Conservation (phyloP, 2,888 invertebrate species). For the Cephus rjabovi region DNA sequence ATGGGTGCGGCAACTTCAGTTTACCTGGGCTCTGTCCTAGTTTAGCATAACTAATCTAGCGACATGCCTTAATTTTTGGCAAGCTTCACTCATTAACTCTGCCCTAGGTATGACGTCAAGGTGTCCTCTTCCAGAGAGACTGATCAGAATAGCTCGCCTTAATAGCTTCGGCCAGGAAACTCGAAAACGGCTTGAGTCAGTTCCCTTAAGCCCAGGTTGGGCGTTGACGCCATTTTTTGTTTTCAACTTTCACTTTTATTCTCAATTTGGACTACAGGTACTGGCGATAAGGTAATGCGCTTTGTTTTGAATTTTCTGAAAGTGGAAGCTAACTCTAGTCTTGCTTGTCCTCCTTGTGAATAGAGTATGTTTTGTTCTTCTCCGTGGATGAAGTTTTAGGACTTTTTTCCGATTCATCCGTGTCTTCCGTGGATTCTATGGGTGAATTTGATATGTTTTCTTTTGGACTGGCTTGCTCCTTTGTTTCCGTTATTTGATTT, state of each 20-base stretch:
- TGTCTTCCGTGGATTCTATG: background rate
- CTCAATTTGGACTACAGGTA: background rate
- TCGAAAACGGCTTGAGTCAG: background rate
- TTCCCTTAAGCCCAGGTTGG: background rate
- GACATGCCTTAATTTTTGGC: constrained; percentile 36
- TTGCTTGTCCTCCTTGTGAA: background rate
- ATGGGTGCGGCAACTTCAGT: background rate
- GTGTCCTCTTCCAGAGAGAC: constrained; percentile 16
- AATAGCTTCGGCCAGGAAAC: background rate
- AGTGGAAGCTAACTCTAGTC: background rate
- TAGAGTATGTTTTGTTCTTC: background rate
- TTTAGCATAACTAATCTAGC: constrained; percentile 32
- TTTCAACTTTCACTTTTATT: background rate
- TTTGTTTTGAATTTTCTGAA: background rate
- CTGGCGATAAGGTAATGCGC: background rate
- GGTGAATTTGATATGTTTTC: constrained; percentile 16
- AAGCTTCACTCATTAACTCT: constrained; percentile 36
- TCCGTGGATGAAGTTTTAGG: background rate
- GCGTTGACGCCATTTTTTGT: too few species aligned
- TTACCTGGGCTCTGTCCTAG: constrained; percentile 25
- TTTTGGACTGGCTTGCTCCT: constrained; percentile 36
- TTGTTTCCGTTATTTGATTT: constrained; percentile 25
- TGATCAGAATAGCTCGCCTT: background rate
- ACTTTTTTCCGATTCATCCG: background rate
- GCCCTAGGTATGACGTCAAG: constrained; percentile 26